Percentiles rank a stretch among this genome's conserved stretches.
These are phyloP conservation scores for Bombylius discolor DNA, from an alignment of 2,888 invertebrate genomes.

Conservation along the genomic window DNA sequence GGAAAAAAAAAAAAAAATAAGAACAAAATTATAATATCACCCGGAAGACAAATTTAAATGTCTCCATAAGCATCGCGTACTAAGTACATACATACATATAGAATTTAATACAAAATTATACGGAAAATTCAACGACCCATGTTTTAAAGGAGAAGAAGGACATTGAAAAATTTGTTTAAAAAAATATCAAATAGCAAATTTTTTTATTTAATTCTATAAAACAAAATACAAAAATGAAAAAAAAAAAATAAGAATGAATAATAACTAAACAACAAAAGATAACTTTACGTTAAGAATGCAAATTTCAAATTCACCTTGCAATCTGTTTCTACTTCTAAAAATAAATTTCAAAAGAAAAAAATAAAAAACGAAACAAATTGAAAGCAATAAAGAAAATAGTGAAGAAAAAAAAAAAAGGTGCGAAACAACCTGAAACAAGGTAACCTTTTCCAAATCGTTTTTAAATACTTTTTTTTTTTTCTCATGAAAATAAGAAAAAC, in stretches of 20 bases:
- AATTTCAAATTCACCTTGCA: not conserved
- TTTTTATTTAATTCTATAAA: not conserved
- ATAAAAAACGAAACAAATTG: not conserved
- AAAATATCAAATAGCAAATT: no score
- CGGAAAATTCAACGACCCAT: no score
- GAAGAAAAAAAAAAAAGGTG: not conserved
- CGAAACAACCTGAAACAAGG: not conserved
- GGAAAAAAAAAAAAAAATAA: no score
- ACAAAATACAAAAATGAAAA: not conserved
- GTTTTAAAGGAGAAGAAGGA: no score
- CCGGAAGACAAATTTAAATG: no score
- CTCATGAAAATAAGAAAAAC: not conserved
- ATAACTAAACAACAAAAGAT: not conserved
- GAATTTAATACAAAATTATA: no score
- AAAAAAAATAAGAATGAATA: not conserved
- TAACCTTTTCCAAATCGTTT: not conserved
- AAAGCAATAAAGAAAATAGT: not conserved
- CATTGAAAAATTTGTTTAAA: no score
- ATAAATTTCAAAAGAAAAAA: no score
- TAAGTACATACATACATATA: no score
- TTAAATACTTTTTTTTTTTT: not conserved
- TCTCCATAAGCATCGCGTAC: no score
- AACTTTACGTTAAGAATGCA: not conserved
- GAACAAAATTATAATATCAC: no score
- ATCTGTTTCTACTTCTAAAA: not conserved